Conservation (phyloP, 2,113 vertebrate genomes). For the Myxocyprinus asiaticus region DNA sequence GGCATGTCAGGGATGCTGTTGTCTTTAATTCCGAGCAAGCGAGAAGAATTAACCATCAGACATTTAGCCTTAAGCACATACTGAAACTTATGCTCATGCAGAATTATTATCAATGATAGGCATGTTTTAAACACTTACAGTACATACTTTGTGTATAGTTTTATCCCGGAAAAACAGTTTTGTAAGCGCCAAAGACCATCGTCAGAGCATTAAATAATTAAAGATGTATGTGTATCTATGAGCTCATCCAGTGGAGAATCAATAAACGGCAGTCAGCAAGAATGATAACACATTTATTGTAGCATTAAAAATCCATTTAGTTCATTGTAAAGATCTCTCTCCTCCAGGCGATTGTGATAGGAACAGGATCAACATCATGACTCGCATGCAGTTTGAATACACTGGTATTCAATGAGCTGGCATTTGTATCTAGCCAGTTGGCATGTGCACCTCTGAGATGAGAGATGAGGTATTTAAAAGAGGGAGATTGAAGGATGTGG, state of each 20-base stretch:
- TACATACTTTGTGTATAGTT: too few species aligned
- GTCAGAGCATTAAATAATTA: background rate
- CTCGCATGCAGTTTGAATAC: background rate
- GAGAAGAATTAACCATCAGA: constrained; percentile 1
- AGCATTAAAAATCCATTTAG: constrained; percentile 22
- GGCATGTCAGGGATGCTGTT: background rate
- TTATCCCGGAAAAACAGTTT: background rate
- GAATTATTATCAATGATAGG: too few species aligned
- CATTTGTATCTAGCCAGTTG: background rate
- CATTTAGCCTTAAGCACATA: background rate
- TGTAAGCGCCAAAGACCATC: background rate
- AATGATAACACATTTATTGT: constrained; percentile 11
- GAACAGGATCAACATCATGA: constrained; percentile 21
- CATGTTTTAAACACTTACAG: too few species aligned
- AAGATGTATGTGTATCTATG: background rate
- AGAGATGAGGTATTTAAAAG: constrained; percentile 20
- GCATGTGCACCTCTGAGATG: background rate
- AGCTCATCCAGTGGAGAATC: constrained; percentile 6
- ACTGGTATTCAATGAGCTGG: background rate
- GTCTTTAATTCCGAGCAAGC: background rate
- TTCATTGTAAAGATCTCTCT: background rate
- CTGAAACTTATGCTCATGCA: background rate
- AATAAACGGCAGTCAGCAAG: background rate
- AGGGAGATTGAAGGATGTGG: background rate
- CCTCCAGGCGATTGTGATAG: background rate